These are phyloP conservation scores for Rattus rattus DNA, from an alignment of 2,113 vertebrate species.

Conservation along the genomic window DNA sequence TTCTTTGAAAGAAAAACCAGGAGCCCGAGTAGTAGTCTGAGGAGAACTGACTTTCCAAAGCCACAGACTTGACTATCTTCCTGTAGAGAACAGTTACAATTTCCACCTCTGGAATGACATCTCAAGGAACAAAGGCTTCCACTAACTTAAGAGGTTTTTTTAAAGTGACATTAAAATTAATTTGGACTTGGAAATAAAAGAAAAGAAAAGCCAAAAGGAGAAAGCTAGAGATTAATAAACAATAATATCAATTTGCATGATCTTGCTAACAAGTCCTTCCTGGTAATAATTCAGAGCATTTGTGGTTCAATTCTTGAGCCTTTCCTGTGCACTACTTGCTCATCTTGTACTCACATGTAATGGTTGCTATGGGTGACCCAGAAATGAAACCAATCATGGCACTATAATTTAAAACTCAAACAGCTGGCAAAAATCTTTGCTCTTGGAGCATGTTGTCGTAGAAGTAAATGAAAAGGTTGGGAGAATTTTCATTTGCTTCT, in stretches of 20 bases:
- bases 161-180: slow-evolving; percentile 76
- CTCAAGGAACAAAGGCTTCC: slow-evolving; percentile 66
- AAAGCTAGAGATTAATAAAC: background rate
- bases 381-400: slow-evolving; percentile 85
- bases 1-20: slow-evolving; percentile 69
- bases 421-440: slow-evolving; percentile 86
- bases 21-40: slow-evolving; percentile 65
- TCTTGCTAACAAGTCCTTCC: background rate
- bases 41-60: slow-evolving; percentile 69
- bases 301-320: slow-evolving; percentile 73
- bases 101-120: slow-evolving; percentile 68
- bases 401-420: slow-evolving; percentile 89
- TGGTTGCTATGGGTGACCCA: slow-evolving; percentile 86
- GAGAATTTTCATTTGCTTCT: slow-evolving; percentile 88
- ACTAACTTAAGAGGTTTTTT: slow-evolving; percentile 70
- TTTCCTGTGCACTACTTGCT: slow-evolving; percentile 71
- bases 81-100: slow-evolving; percentile 55
- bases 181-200: slow-evolving; percentile 34
- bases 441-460: slow-evolving; percentile 82
- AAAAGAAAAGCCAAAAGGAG: background rate
- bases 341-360: slow-evolving; percentile 76
- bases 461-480: slow-evolving; percentile 88
- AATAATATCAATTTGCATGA: slow-evolving; percentile 15
- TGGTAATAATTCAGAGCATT: slow-evolving; percentile 68
- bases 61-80: slow-evolving; percentile 65